These are phyloP conservation scores for Varroa destructor DNA, from an alignment of 1,140 invertebrate species.

Conservation along the genomic window DNA sequence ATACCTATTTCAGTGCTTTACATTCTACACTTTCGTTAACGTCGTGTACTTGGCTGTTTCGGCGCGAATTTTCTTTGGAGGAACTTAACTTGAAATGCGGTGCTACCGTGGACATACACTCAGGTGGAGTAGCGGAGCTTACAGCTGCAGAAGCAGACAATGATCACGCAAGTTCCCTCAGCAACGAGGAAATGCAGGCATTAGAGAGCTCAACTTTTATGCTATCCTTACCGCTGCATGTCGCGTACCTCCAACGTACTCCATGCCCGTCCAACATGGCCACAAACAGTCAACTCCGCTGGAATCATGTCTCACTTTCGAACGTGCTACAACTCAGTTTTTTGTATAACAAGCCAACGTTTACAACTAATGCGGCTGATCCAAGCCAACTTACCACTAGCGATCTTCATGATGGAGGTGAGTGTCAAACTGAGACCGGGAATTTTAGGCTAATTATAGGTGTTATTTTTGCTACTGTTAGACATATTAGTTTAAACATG, in stretches of 20 bases:
- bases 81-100: not conserved
- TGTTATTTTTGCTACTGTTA: too few relatives aligned
- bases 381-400: too few relatives aligned
- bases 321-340: conserved; percentile 25
- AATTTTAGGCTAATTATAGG: not conserved
- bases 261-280: conserved; percentile 8
- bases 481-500: too few relatives aligned
- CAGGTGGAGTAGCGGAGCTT: not conserved
- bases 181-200: too few relatives aligned
- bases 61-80: not conserved
- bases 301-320: conserved; percentile 22
- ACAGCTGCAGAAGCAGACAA: not conserved
- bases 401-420: not conserved
- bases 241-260: conserved; percentile 5
- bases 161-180: not conserved
- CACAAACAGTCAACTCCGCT: conserved; percentile 1
- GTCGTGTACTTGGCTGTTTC: conserved; percentile 3
- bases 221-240: conserved; percentile 17
- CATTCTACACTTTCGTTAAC: not conserved
- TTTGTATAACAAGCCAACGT: not conserved
- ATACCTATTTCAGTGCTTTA: not conserved
- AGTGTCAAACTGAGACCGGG: conserved; percentile 8
- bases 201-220: conserved; percentile 1
- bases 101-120: not conserved
- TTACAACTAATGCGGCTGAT: too few relatives aligned